Base-by-base conservation (phyloP, 2,888 invertebrate genomes). In the Eupithecia dodoneata region DNA sequence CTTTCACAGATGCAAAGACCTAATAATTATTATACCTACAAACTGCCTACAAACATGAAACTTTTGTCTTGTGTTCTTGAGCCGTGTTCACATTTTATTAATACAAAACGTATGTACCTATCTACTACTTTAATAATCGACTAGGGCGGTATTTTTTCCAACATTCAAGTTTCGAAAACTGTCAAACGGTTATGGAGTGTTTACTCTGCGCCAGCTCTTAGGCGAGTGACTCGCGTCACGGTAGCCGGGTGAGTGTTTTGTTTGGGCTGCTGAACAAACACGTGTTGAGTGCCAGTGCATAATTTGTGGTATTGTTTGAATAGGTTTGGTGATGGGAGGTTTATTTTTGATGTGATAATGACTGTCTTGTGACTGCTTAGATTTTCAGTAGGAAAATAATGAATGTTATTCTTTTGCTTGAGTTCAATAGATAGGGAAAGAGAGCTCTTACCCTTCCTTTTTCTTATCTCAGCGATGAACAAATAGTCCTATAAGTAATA, bases 211-310 rank as follows among this genome's bases (percentile, higher is more conserved):
- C 85, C 84, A 88, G 88, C 86, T 86, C 89, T 90, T 80, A 87
- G 83, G 82, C 89, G 82, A 91, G 90, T 89, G 84, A 86, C 88
- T 88, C 87, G 86, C 85, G 85, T 82, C 87, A 88, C 92, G 90
- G 92, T 91, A 92, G 93, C 91, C 73, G 82, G 82, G 78, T 80
- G 86, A 87, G 86, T 91, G 92, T 91, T 92, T 87, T 92, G 91
- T 92, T 87, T 91, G 88, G 86, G 88, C 90, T 89, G 89, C 92
- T 91, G 88, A 87, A 85, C 87, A 89, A 92, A 92, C 89, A 92
- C 75, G 82, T 75, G 83, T 83, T 80, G 80, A 87, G 87, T 85
- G 88, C 87, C 85, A 87, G 85, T 86, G 86, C 87, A 80, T 80
- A 78, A 91, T 91, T 63, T 90, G 89, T 90, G 85, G 85, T 80